Evolutionary conservation across 2,888 invertebrate genomes (phyloP).

Genomic region (Polietes domitor): DNA sequence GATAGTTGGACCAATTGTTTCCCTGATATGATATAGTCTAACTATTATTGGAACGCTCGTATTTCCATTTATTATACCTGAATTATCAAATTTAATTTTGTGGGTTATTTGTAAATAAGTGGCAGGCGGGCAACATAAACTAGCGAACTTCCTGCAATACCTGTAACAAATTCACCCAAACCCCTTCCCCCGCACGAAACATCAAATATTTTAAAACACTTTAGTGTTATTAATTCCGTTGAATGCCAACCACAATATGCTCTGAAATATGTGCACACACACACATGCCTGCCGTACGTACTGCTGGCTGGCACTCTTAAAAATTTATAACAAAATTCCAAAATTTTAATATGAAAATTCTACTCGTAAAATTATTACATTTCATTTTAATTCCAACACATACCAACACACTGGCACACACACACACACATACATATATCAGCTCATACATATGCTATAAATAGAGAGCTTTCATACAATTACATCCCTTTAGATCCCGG

Average conservation of each 20-base stretch:
- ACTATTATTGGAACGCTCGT: too few species aligned
- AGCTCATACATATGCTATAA: conserved; percentile 6
- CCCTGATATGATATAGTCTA: too few species aligned
- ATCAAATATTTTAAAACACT: conserved; percentile 7
- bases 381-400: conserved; percentile 74
- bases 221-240: conserved; percentile 16
- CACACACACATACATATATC: conserved; percentile 1
- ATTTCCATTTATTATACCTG: too few species aligned
- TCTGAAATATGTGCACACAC: neutral
- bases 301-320: neutral
- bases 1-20: too few species aligned
- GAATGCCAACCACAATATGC: conserved; percentile 19
- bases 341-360: conserved; percentile 78
- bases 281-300: neutral
- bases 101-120: too few species aligned
- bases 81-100: too few species aligned
- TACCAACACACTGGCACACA: conserved; percentile 49
- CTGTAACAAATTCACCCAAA: too few species aligned
- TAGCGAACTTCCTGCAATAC: too few species aligned
- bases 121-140: too few species aligned
- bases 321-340: conserved; percentile 75
- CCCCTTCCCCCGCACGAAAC: neutral
- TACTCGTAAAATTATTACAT: conserved; percentile 78
- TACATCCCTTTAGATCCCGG: conserved; percentile 4
- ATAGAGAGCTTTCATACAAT: conserved; percentile 14